Conservation (phyloP, 2,888 invertebrate species). For the Acanthacorydalis orientalis region DNA sequence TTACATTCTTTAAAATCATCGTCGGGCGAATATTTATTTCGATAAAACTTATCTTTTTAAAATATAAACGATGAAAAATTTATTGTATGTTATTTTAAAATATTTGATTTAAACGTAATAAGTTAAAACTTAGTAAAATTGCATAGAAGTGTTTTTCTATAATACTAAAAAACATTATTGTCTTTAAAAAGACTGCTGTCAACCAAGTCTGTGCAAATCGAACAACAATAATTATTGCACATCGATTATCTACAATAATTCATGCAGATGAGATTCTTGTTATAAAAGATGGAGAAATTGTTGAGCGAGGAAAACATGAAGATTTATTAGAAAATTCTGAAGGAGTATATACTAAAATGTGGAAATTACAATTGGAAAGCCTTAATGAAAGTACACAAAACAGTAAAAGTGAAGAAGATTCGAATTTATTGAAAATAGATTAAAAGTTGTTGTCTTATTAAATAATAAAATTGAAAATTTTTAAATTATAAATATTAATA, state of each 20-base stretch:
- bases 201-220: conserved; percentile 63
- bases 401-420: no score
- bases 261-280: conserved; percentile 92
- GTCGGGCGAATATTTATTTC: no score
- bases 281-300: conserved; percentile 76
- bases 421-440: no score
- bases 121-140: background rate
- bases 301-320: conserved; percentile 79
- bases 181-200: conserved; percentile 43
- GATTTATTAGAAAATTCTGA: conserved; percentile 41
- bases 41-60: no score
- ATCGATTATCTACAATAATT: conserved; percentile 84
- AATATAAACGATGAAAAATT: no score
- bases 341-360: conserved; percentile 81
- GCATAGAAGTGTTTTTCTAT: background rate
- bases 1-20: no score
- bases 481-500: no score
- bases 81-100: no score
- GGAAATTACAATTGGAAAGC: conserved; percentile 71
- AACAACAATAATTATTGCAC: conserved; percentile 89
- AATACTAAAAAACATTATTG: background rate
- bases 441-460: no score
- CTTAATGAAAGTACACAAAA: conserved; percentile 19
- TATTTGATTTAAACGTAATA: no score
- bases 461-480: no score